Base-by-base conservation (phyloP, 2,888 invertebrate species). In the Scaptomyza tumidula region DNA sequence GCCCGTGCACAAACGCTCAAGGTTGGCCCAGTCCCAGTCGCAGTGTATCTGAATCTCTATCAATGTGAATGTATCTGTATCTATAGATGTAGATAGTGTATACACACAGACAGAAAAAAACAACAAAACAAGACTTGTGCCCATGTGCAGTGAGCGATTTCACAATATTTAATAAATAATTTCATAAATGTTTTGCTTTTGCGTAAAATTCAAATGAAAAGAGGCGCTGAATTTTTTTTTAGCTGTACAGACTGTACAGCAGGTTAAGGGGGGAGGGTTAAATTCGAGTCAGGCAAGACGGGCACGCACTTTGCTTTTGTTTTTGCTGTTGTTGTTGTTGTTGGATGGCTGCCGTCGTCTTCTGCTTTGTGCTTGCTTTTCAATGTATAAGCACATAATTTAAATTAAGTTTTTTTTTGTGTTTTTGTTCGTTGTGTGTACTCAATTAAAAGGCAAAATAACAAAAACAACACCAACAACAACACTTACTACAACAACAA, bases 121-220 rank as follows among this genome's bases (percentile, higher is more conserved):
- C 49, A 50, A 19, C 19, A 35, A 52, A 45, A 24, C 67, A 41
- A 48, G 70, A 57, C 58, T 74, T 67, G 60, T 63, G 62, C 67
- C 67, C 73, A 70, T 80, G 85, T 80, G 75, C 84, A 81, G 52
- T 71, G 80, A 85, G 68, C 74, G 89, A 85, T 83, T 89, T 84
- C 89, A 86, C 84, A 88, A 86, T 79, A 86, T 81, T 86, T 89
- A 90, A 86, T 90, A 87, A 89, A 88, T 88, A 88, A 88, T 90
- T 80, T 89, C 87, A 82, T 90, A 88, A 88, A 90, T 88, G 87
- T 78, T 90, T 88, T 75, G 82, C 78, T 77, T 77, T 84, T 77
- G 73, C 86, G 85, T 77, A 69, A 83, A 88, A 71, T 83, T 84
- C 70, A 82, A 86, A 78, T 75, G 75, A 83, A 87, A 87, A 77